A percentile compares a stretch with the other conserved stretches of the same genome.
Evolutionary conservation across 2,888 invertebrate genomes (phyloP).

Genomic region (Limulus polyphemus): DNA sequence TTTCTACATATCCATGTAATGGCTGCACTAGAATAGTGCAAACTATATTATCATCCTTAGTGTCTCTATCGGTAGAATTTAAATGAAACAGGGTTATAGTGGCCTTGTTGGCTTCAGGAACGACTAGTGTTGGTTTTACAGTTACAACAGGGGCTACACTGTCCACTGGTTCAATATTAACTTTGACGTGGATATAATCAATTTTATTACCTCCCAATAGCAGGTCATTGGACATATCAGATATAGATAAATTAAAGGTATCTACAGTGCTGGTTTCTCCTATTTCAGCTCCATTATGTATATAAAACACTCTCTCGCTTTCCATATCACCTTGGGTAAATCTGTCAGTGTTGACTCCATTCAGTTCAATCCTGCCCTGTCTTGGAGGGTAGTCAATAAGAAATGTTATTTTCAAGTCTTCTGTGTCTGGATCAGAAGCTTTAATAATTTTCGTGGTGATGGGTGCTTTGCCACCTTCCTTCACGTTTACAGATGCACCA

Average conservation of each 20-base stretch:
- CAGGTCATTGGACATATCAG: constrained; percentile 31
- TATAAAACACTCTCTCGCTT: constrained; percentile 30
- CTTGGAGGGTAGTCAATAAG: constrained; percentile 30
- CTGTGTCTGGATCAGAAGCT: constrained; percentile 32
- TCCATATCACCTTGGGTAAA: constrained; percentile 34
- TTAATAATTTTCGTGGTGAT: constrained; percentile 29
- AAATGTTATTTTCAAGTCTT: constrained; percentile 31
- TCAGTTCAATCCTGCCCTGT: constrained; percentile 29
- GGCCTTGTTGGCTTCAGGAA: constrained; percentile 32
- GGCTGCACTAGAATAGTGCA: constrained; percentile 35
- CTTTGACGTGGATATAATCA: constrained; percentile 29
- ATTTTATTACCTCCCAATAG: constrained; percentile 31
- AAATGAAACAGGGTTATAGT: constrained; percentile 31
- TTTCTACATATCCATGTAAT: constrained; percentile 34
- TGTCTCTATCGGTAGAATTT: constrained; percentile 34
- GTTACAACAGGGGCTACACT: constrained; percentile 32
- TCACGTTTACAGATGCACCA: constrained; percentile 29
- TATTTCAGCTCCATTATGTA: constrained; percentile 34
- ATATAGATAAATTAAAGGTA: constrained; percentile 31
- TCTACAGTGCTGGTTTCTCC: constrained; percentile 30
- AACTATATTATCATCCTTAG: constrained; percentile 31
- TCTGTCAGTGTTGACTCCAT: constrained; percentile 27
- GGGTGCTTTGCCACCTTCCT: constrained; percentile 29
- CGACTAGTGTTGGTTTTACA: constrained; percentile 27
- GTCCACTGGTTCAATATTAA: constrained; percentile 34